phyloP scores from a whole-genome alignment of 2,113 vertebrate species.

The Hyperoodon ampullatus region DNA sequence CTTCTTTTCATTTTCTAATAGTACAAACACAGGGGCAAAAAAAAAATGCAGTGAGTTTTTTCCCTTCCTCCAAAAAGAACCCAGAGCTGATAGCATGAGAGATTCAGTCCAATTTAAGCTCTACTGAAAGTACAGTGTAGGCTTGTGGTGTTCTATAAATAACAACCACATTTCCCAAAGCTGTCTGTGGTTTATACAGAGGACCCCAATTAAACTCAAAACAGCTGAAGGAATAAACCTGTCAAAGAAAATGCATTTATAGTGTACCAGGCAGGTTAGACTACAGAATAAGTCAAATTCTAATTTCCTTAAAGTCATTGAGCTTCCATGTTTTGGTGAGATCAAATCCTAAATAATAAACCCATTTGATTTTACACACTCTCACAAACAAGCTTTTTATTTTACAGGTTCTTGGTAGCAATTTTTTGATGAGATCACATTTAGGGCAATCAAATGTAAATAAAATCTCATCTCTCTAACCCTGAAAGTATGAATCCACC shows the following conservation, averaged over 20 bases:
- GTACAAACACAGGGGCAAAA: conserved; percentile 11
- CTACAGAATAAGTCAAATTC: conserved; percentile 64
- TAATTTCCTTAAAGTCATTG: conserved; percentile 63
- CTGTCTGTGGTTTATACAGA: conserved; percentile 62
- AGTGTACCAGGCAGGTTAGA: conserved; percentile 40
- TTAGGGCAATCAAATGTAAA: conserved; percentile 24
- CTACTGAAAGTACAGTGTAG: conserved; percentile 73
- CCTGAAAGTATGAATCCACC: neutral
- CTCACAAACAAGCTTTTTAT: conserved; percentile 45
- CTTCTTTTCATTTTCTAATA: conserved; percentile 61
- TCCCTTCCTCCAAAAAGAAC: conserved; percentile 40
- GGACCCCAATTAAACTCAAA: conserved; percentile 70
- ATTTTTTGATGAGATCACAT: conserved; percentile 26
- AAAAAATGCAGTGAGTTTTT: conserved; percentile 14
- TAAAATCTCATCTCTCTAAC: conserved; percentile 41
- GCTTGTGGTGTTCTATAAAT: conserved; percentile 65
- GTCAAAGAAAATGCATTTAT: conserved; percentile 62
- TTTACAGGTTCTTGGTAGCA: conserved; percentile 20
- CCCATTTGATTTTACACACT: conserved; percentile 40
- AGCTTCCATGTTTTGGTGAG: conserved; percentile 38
- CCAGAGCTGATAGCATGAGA: conserved; percentile 49
- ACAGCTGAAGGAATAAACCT: conserved; percentile 69
- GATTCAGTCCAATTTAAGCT: conserved; percentile 69
- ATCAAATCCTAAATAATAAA: conserved; percentile 58
- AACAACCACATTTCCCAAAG: conserved; percentile 62